These are phyloP conservation scores for Zosterops pallidus DNA, from an alignment of 2,113 vertebrate genomes.

Conservation along the genomic window DNA sequence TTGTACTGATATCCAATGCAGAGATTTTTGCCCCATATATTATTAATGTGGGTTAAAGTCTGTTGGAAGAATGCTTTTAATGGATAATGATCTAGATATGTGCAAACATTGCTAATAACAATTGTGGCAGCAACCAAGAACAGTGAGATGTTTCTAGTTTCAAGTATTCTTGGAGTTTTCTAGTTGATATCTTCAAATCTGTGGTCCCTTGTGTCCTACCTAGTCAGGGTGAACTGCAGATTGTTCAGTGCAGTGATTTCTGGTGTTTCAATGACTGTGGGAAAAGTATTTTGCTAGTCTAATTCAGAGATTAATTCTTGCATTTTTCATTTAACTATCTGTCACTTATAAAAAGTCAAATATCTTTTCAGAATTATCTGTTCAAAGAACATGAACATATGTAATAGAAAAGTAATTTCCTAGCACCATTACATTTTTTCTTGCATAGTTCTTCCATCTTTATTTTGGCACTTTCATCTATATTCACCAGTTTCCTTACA, in stretches of 20 bases:
- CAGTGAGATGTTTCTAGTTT: not conserved
- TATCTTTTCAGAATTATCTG: conserved; percentile 38
- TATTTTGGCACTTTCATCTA: conserved; percentile 53
- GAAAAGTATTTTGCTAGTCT: not conserved
- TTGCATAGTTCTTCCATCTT: conserved; percentile 20
- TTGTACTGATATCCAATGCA: not conserved
- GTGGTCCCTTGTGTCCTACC: not conserved
- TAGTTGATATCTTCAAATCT: not conserved
- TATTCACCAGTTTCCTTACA: conserved; percentile 54
- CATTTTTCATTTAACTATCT: conserved; percentile 33
- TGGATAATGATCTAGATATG: not conserved
- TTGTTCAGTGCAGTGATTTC: not conserved
- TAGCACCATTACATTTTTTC: conserved; percentile 3
- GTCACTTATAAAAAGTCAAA: not conserved
- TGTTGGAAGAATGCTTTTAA: not conserved
- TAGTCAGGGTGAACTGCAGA: not conserved
- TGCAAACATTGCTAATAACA: not conserved
- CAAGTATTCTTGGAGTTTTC: not conserved
- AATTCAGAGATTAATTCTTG: conserved; percentile 20
- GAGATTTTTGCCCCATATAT: not conserved
- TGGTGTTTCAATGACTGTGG: not conserved
- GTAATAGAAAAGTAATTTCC: conserved; percentile 61
- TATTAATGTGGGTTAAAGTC: not conserved
- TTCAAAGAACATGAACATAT: conserved; percentile 34
- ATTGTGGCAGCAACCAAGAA: not conserved